These are phyloP conservation scores for Platysternon megacephalum DNA, from an alignment of 2,113 vertebrate genomes.

Conservation along the genomic window DNA sequence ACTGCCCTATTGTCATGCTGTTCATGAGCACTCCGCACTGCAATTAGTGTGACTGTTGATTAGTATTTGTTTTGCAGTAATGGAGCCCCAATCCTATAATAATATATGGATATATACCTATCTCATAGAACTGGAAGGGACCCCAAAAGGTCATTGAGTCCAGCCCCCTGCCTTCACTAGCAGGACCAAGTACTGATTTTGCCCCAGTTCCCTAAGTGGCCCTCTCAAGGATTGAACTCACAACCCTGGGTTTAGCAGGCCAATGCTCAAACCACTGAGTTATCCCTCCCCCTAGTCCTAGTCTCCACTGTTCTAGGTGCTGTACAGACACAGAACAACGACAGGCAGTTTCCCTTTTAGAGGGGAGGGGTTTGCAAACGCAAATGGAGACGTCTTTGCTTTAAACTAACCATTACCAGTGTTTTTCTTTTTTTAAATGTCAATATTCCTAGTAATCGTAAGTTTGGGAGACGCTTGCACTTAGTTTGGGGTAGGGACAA, in stretches of 20 bases:
- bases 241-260: no score
- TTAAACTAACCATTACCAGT: not conserved
- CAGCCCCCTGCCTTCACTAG: no score
- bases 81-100: no score
- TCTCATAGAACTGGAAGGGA: no score
- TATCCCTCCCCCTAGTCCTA: fast-evolving
- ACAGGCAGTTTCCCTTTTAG: not conserved
- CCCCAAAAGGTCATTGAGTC: no score
- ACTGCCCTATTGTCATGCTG: not conserved
- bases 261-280: no score
- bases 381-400: not conserved
- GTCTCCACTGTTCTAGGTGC: not conserved
- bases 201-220: no score
- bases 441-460: not conserved
- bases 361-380: not conserved
- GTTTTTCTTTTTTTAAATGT: not conserved
- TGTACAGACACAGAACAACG: not conserved
- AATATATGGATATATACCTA: no score
- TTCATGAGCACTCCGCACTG: not conserved
- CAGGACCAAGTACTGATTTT: no score
- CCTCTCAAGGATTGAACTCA: no score
- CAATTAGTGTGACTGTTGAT: not conserved
- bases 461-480: not conserved
- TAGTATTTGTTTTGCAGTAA: not conserved
- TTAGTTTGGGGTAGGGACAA: not conserved